Conservation (phyloP, 2,113 vertebrate species). For the Phylloscopus whistleri region DNA sequence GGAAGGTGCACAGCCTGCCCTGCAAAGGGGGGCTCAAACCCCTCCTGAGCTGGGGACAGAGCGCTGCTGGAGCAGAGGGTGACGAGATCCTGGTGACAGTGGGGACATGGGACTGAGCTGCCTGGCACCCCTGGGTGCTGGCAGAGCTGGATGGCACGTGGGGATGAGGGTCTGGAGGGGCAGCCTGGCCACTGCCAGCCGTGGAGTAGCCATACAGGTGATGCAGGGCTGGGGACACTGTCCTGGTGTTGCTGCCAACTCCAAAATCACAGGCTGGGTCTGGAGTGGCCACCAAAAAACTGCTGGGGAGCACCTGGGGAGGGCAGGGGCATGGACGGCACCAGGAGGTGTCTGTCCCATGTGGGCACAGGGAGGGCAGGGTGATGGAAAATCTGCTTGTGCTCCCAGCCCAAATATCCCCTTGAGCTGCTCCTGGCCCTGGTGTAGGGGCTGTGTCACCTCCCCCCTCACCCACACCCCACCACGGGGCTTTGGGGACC, state of each 20-base stretch:
- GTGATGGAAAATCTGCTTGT: rapidly evolving
- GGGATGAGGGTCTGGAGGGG: rapidly evolving
- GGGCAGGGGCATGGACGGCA: background rate
- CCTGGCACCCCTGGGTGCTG: rapidly evolving
- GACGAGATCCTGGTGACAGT: rapidly evolving
- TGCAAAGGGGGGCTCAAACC: background rate
- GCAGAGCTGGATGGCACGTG: rapidly evolving
- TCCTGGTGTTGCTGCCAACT: too few relatives aligned
- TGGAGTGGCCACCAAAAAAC: rapidly evolving
- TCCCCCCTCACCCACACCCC: too few relatives aligned
- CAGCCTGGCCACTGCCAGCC: background rate
- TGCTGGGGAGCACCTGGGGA: rapidly evolving
- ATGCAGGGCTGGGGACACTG: background rate
- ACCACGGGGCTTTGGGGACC: background rate
- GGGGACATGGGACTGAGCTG: rapidly evolving
- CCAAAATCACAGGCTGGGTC: background rate
- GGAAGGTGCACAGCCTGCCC: background rate
- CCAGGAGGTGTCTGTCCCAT: background rate
- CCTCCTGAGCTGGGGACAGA: background rate
- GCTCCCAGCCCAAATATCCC: rapidly evolving
- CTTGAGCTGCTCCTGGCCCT: background rate
- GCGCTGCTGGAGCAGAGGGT: background rate
- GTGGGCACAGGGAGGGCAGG: background rate
- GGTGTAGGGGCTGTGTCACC: background rate
- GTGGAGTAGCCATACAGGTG: background rate